Base-by-base conservation (phyloP, 2,113 vertebrate genomes). In the Xyliphius kryptos region DNA sequence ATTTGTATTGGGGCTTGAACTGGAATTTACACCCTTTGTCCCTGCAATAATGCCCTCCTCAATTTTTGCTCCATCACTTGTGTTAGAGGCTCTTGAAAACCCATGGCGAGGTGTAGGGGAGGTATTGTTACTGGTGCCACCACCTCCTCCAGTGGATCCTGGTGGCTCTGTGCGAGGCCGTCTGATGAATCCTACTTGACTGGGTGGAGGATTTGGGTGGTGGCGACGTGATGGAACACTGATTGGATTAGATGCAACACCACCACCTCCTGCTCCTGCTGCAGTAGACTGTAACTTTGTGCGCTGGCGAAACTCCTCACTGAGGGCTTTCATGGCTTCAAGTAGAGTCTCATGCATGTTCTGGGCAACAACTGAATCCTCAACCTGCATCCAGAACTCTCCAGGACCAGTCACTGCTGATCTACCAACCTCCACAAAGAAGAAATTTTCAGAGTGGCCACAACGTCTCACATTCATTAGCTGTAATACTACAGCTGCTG, bases 371-470 rank as follows among this genome's bases (percentile, higher is more conserved):
- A n/a, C n/a, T n/a, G n/a, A n/a, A n/a, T n/a, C n/a, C n/a, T n/a
- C n/a, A n/a, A n/a, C n/a, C n/a, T n/a, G n/a, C n/a, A 92, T 89
- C 89, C 89, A 91, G 75, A 91, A 87, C 82, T 91, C 89, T 44
- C 89, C 82, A 0, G 89, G 88, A 12, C 90, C 87, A 0, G 83
- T 91, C 44, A 89, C 84, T 0, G 85, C 89, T 0, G 82, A 91
- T 11, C 82, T 82, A 9, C 91, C 85, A 4, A 92, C 89, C 72
- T 92, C 90, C 15, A 91, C 85, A 5, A 91, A 91, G 70, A 91
- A 93, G 66, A 87, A 90, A 61, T 90, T 86, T 68, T 91, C 89
- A 0, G 89, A 86, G 56, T 91, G 90, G 44, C 89, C 86, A 0
- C 90, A 92, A 60, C 84, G 85, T 1, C 86, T 79, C 11, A 89